phyloP scores from a whole-genome alignment of 2,888 invertebrate species.

The Erannis defoliaria region DNA sequence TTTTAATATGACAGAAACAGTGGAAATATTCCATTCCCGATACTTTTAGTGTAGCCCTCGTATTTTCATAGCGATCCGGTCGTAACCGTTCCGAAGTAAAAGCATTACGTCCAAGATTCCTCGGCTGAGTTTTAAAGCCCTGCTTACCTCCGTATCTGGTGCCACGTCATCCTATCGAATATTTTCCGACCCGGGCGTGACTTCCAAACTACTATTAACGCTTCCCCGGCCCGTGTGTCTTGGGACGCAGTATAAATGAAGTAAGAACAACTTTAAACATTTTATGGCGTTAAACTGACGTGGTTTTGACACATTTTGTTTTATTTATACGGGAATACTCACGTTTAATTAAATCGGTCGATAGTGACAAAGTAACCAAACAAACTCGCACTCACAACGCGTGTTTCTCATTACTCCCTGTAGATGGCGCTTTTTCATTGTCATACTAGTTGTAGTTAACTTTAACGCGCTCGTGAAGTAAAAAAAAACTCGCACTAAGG shows the following conservation, averaged over 20 bases:
- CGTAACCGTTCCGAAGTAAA: constrained; percentile 12
- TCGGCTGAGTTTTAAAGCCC: constrained; percentile 19
- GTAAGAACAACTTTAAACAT: constrained; percentile 1
- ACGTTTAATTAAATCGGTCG: no score
- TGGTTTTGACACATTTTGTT: neutral
- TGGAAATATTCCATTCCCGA: no score
- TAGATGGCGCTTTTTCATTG: no score
- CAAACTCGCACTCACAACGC: no score
- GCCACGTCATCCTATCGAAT: constrained; percentile 41
- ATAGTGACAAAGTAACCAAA: no score
- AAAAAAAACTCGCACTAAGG: no score
- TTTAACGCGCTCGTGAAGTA: no score
- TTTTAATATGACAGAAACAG: no score
- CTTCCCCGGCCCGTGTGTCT: constrained; percentile 53
- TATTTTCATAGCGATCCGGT: neutral
- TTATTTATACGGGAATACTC: no score
- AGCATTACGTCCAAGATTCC: constrained; percentile 1
- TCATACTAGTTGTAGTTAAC: no score
- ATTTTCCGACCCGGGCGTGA: constrained; percentile 39
- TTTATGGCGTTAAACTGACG: neutral
- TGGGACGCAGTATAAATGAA: constrained; percentile 20
- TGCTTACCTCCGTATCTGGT: constrained; percentile 19
- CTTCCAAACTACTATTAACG: constrained; percentile 54
- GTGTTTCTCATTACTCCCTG: no score
- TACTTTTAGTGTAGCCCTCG: no score